phyloP scores from a whole-genome alignment of 37 sponge, comb jelly and placozoan genomes.

The Mnemiopsis leidyi region DNA sequence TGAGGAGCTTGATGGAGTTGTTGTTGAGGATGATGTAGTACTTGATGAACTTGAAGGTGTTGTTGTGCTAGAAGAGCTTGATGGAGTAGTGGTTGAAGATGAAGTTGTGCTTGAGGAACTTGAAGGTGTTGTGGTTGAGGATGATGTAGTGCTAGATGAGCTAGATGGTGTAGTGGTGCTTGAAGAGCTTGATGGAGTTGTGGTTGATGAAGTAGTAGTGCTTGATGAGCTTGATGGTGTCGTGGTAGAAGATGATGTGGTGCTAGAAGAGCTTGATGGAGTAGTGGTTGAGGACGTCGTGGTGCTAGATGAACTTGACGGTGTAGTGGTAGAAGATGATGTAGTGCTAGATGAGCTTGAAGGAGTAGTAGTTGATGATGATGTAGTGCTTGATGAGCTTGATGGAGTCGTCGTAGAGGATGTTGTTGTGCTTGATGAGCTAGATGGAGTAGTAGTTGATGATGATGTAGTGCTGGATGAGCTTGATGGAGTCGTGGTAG shows the following conservation, averaged over 20 bases:
- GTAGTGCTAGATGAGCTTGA: background rate
- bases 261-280: background rate
- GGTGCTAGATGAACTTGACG: background rate
- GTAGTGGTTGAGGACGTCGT: no score
- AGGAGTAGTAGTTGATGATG: background rate
- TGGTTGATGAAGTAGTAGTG: background rate
- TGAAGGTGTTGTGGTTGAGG: background rate
- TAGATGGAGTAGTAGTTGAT: slow-evolving; percentile 15
- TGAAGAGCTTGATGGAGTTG: slow-evolving; percentile 1
- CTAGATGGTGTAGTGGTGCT: background rate
- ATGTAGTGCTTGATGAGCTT: background rate
- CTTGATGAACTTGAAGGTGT: background rate
- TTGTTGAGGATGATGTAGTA: background rate
- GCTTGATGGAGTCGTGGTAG: background rate
- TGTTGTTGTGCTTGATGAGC: slow-evolving; percentile 6
- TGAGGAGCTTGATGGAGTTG: background rate
- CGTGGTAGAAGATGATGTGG: background rate
- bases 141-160: slow-evolving; percentile 1
- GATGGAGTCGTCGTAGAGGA: background rate
- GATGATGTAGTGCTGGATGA: background rate
- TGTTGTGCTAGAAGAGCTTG: background rate
- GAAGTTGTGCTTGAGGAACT: background rate
- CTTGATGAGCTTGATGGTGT: background rate
- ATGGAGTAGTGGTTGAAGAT: background rate
- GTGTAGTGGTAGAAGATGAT: background rate